Evolutionary conservation across 2,888 invertebrate genomes (phyloP).

Genomic region (Daptonema setosum): DNA sequence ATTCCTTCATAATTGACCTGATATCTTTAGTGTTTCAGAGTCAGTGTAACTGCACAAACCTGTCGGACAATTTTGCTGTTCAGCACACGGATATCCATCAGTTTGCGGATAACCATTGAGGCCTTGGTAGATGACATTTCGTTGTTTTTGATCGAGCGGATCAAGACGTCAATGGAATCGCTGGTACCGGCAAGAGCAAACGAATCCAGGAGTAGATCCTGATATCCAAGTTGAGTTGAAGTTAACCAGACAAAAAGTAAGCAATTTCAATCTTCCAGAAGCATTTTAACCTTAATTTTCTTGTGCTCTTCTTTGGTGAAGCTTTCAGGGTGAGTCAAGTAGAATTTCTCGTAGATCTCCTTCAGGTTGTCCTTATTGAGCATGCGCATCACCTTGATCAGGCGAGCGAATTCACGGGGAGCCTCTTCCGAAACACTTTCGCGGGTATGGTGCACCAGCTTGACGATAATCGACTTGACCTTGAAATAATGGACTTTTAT

Average conservation of each 20-base stretch:
- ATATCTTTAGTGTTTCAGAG: no score
- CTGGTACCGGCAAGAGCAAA: conserved; percentile 12
- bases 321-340: conserved; percentile 5
- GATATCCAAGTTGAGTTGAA: neutral
- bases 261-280: neutral
- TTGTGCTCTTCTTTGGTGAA: conserved; percentile 8
- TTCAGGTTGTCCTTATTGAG: conserved; percentile 13
- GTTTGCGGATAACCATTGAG: conserved; percentile 6
- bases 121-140: conserved; percentile 7
- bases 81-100: conserved; percentile 9
- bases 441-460: conserved; percentile 11
- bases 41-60: no score
- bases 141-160: conserved; percentile 11
- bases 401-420: conserved; percentile 12
- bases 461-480: conserved; percentile 10
- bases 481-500: no score
- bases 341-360: conserved; percentile 11
- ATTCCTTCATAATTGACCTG: no score
- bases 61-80: conserved; percentile 8
- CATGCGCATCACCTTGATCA: conserved; percentile 17
- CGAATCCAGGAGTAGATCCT: conserved; percentile 14
- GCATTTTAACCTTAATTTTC: conserved; percentile 7
- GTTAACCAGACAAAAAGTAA: neutral
- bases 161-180: conserved; percentile 9
- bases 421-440: conserved; percentile 10